Percentiles rank a stretch among this genome's conserved stretches.
Evolutionary conservation across 2,797 vertebrate genomes (phyloP).

Genomic region (Mionectes olivaceus): DNA sequence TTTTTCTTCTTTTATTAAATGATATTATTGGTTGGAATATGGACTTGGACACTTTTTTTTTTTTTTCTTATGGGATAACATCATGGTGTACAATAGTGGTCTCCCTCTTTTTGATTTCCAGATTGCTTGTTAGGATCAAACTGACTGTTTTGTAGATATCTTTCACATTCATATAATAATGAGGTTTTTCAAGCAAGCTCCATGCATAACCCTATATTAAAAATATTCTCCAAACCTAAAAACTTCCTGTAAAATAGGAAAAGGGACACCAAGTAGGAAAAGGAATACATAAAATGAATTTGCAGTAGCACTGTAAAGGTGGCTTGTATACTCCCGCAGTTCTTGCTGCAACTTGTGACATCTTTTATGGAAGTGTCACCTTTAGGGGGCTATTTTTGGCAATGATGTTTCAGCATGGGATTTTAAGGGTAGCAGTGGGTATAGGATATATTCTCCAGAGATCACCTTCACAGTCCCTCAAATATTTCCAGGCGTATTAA

Average conservation of each 20-base stretch:
- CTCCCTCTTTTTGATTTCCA: neutral
- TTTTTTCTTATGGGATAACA: neutral
- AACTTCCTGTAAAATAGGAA: neutral
- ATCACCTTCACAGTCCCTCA: constrained; percentile 54
- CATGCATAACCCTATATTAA: neutral
- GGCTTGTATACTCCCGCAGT: neutral
- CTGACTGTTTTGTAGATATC: neutral
- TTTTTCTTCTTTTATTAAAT: neutral
- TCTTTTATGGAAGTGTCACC: constrained; percentile 56
- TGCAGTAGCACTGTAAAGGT: neutral
- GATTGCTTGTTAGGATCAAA: neutral
- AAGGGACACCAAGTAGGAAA: neutral
- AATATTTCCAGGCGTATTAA: neutral
- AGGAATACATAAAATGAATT: neutral
- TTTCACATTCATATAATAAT: neutral
- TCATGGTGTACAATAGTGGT: neutral
- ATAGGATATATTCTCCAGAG: constrained; percentile 41
- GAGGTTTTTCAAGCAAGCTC: neutral
- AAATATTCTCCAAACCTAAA: neutral
- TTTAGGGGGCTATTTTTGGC: constrained; percentile 66
- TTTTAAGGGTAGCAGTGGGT: constrained; percentile 40
- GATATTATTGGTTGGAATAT: neutral
- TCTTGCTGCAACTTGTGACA: constrained; percentile 12
- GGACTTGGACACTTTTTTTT: neutral
- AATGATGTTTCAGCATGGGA: constrained; percentile 44